These are phyloP conservation scores for Rhinopithecus roxellana DNA, from an alignment of 2,113 vertebrate species.

Conservation along the genomic window DNA sequence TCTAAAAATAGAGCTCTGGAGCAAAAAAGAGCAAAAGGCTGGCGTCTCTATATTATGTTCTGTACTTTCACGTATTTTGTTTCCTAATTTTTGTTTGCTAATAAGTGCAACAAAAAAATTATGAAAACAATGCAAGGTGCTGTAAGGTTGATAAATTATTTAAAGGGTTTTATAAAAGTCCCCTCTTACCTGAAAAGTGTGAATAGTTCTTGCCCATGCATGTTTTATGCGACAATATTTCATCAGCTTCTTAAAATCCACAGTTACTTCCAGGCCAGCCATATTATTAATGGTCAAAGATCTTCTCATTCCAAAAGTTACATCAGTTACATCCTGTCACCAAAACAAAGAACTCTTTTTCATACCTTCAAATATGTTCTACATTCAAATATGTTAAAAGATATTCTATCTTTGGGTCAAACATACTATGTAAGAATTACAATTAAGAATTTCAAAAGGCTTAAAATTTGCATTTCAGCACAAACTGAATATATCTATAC, in stretches of 20 bases:
- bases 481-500: background rate
- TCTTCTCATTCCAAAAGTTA: constrained; percentile 58
- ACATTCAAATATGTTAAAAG: background rate
- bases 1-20: background rate
- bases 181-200: constrained; percentile 89
- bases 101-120: background rate
- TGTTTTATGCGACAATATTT: constrained; percentile 85
- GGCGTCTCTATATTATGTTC: background rate
- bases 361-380: background rate
- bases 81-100: background rate
- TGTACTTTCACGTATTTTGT: background rate
- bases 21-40: background rate
- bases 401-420: background rate
- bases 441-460: constrained; percentile 5
- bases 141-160: background rate
- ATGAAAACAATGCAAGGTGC: background rate
- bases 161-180: background rate
- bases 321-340: constrained; percentile 78
- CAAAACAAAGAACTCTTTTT: constrained; percentile 17
- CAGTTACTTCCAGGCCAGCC: constrained; percentile 69
- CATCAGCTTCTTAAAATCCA: constrained; percentile 83
- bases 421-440: background rate
- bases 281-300: constrained; percentile 83
- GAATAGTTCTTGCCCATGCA: constrained; percentile 92
- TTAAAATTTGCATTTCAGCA: background rate